These are phyloP conservation scores for Cheilosia vulpina DNA, from an alignment of 2,888 invertebrate species.

Conservation along the genomic window DNA sequence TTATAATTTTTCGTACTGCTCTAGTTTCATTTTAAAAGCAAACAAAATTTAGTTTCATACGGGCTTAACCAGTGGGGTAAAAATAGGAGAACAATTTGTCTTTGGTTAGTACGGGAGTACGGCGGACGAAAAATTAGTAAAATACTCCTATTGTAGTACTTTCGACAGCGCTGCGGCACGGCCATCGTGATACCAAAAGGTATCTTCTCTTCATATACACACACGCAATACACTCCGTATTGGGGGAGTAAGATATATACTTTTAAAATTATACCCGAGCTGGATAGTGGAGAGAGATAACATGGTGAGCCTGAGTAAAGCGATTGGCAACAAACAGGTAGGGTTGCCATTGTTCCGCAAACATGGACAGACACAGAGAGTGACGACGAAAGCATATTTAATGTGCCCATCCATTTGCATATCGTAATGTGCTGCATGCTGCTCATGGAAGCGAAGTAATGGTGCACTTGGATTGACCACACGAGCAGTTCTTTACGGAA, in stretches of 20 bases:
- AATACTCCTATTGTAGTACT: too few relatives aligned
- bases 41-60: too few relatives aligned
- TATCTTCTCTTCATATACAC: conserved; percentile 28
- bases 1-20: too few relatives aligned
- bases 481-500: neutral
- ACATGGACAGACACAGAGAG: neutral
- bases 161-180: too few relatives aligned
- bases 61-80: too few relatives aligned
- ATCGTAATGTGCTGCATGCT: neutral
- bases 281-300: neutral
- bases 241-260: conserved; percentile 2
- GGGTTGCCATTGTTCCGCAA: conserved; percentile 27
- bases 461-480: conserved; percentile 47
- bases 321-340: conserved; percentile 10
- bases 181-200: conserved; percentile 23
- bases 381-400: neutral
- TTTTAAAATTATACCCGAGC: conserved; percentile 1
- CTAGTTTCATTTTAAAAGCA: too few relatives aligned
- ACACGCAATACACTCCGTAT: neutral
- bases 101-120: too few relatives aligned
- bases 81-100: too few relatives aligned
- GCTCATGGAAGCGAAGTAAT: conserved; percentile 37
- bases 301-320: conserved; percentile 13
- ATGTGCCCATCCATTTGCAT: conserved; percentile 33
- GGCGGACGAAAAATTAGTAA: too few relatives aligned